Base-by-base conservation (phyloP, 2,113 vertebrate genomes). In the Austrofundulus limnaeus region DNA sequence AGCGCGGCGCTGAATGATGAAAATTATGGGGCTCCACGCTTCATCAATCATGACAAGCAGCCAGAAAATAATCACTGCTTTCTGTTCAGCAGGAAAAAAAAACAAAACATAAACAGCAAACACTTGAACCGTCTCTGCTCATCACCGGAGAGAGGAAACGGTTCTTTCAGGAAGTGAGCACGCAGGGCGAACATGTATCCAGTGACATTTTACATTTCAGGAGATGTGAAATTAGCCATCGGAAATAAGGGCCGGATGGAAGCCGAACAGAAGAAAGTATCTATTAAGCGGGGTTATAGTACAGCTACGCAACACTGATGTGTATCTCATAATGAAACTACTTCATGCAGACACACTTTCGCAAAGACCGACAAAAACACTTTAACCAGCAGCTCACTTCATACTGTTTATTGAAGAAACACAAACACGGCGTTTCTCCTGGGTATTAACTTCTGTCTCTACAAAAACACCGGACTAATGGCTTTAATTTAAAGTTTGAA, bases 181-280 rank as follows among this genome's bases (percentile, higher is more conserved):
- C 9, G 28, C 34, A n/a, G 64, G 72, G 60, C 59, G 17, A 67
- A 49, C 74, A 66, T 76, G 50, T 61, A 84, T 66, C 54, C 70
- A 72, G 65, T 88, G 84, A 83, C 88, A 85, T 88, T 85, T 84
- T 68, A 60, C 70, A 80, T 75, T 72, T 53, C 69, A 63, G 80
- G 83, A 86, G 80, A 85, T 85, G 80, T 81, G 83, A 69, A 85
- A 82, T 85, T 84, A 86, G 77, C 83, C 65, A 42, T 43, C 38
- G 56, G 82, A 78, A 85, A 88, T 79, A 79, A 70, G 59, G n/a
- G 67, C 58, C 21, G 66, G 60, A 83, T 81, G 66, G 72, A 82
- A 49, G 61, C 69, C 56, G 70, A 83, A 63, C 55, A 75, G 67
- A 59, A 47, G 73, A 42, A 77, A 42, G 60, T 62, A 49, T 63